Evolutionary conservation across 2,888 invertebrate genomes (phyloP).

Genomic region (Molanna angustata): DNA sequence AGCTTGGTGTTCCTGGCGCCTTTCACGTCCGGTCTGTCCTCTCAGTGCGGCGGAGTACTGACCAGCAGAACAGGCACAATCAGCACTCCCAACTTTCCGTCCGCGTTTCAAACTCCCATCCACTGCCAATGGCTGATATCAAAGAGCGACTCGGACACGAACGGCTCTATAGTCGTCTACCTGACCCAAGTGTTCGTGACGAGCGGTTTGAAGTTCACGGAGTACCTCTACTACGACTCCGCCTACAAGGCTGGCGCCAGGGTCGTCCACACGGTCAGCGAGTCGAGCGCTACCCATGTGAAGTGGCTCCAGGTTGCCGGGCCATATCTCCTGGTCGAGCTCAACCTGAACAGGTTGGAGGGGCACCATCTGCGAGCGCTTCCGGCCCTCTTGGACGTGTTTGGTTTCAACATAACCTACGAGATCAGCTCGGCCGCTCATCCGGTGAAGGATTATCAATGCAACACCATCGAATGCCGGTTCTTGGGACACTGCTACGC

Average conservation of each 20-base stretch:
- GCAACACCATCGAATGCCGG: constrained; percentile 78
- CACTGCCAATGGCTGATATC: constrained; percentile 83
- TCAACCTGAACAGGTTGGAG: constrained; percentile 68
- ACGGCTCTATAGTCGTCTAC: constrained; percentile 78
- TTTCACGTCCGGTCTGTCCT: no score
- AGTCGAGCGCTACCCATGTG: constrained; percentile 69
- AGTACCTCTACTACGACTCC: constrained; percentile 72
- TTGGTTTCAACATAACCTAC: constrained; percentile 91
- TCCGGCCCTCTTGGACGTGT: constrained; percentile 77
- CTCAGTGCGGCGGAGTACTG: constrained; percentile 63
- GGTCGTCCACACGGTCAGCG: constrained; percentile 66
- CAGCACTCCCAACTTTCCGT: constrained; percentile 82
- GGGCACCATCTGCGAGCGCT: constrained; percentile 82
- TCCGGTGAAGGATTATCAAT: constrained; percentile 57
- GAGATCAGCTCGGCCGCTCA: constrained; percentile 60
- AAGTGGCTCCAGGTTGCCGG: constrained; percentile 61
- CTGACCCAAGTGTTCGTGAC: constrained; percentile 85
- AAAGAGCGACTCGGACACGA: constrained; percentile 63
- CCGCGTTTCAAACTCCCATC: constrained; percentile 76
- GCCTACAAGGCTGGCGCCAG: constrained; percentile 65
- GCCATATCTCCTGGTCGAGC: constrained; percentile 76
- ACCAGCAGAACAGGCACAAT: constrained; percentile 67
- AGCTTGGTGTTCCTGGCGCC: no score
- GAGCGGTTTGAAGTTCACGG: constrained; percentile 72
- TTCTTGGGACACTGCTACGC: constrained; percentile 84